phyloP scores from a whole-genome alignment of 2,888 invertebrate genomes.

The Invenusta paracnida region DNA sequence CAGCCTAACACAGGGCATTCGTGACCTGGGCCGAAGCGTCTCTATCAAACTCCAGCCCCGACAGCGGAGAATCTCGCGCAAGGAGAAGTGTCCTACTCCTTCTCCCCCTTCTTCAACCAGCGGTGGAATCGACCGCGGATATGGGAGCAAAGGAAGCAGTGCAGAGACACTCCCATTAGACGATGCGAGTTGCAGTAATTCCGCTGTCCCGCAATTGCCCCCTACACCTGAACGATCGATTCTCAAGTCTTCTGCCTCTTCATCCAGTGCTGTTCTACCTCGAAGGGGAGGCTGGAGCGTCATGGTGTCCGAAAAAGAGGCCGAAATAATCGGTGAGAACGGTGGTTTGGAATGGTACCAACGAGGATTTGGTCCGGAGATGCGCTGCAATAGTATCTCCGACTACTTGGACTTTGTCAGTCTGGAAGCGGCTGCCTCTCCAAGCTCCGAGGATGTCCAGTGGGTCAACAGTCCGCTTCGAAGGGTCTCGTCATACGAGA shows the following conservation, averaged over 20 bases:
- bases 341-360: conserved; percentile 2
- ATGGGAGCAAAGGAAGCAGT: background rate
- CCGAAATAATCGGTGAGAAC: background rate
- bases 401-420: conserved; percentile 6
- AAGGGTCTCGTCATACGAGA: background rate
- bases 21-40: background rate
- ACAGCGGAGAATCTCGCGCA: background rate
- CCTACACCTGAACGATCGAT: background rate
- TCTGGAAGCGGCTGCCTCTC: background rate
- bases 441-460: background rate
- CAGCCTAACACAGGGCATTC: background rate
- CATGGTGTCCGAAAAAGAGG: background rate
- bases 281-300: background rate
- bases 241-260: background rate
- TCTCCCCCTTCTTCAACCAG: background rate
- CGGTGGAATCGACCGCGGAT: background rate
- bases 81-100: background rate
- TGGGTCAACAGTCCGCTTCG: conserved; percentile 1
- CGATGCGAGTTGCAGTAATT: background rate
- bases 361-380: background rate
- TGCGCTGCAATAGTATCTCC: conserved; percentile 14
- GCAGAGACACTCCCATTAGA: background rate
- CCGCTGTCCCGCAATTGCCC: background rate
- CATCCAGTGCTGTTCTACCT: background rate
- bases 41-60: background rate